Conservation (phyloP, 2,113 vertebrate genomes). For the Theropithecus gelada region DNA sequence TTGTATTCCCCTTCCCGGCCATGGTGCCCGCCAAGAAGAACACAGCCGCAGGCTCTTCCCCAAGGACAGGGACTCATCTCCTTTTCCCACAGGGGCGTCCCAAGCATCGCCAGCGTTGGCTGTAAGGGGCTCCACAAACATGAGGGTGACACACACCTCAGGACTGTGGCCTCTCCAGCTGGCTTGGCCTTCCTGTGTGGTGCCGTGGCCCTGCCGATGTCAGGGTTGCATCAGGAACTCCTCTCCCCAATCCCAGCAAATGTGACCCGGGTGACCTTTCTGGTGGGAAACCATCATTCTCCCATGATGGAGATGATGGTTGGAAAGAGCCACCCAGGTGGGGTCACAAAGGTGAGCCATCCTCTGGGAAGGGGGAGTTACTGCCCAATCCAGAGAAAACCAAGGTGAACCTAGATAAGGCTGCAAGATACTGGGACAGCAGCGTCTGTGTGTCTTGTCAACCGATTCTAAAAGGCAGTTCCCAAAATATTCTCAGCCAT, state of each 20-base stretch:
- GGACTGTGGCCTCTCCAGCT: fast-evolving
- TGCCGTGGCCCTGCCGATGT: fast-evolving
- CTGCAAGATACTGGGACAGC: fast-evolving
- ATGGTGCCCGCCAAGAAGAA: background rate
- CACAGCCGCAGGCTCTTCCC: fast-evolving
- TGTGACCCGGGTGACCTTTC: background rate
- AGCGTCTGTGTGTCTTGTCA: fast-evolving
- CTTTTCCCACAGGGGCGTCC: background rate
- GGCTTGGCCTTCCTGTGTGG: background rate
- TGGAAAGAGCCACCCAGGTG: background rate
- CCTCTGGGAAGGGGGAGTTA: background rate
- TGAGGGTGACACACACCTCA: fast-evolving
- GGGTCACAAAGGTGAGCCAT: background rate
- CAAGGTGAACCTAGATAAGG: background rate
- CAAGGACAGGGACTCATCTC: background rate
- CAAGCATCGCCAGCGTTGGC: fast-evolving
- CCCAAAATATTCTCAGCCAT: background rate
- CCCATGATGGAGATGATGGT: fast-evolving
- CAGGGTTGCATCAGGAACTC: background rate
- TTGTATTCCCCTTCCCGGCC: background rate
- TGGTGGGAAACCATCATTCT: background rate
- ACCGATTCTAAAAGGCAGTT: background rate
- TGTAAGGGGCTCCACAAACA: fast-evolving
- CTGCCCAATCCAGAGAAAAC: background rate
- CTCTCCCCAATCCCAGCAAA: background rate